Percentiles rank a stretch among this genome's conserved stretches.
These are phyloP conservation scores for Urocynchramus pylzowi DNA, from an alignment of 2,113 vertebrate genomes.

Conservation along the genomic window DNA sequence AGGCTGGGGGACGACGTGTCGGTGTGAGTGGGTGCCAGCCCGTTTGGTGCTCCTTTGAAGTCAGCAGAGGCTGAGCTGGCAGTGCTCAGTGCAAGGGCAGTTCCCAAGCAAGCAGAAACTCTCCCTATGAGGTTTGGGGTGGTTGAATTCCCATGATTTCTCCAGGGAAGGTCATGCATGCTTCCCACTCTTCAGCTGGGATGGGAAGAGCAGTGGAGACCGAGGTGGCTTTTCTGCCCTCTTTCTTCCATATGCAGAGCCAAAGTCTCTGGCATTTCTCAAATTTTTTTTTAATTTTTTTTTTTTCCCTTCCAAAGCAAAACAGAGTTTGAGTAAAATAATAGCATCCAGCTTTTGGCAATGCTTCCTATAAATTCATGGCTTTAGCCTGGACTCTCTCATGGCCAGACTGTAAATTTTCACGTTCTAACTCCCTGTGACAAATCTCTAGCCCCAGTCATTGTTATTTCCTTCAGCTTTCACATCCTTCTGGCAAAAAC, in stretches of 20 bases:
- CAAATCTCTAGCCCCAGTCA: conserved; percentile 47
- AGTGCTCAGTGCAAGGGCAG: neutral
- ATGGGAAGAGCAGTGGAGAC: neutral
- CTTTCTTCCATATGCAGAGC: neutral
- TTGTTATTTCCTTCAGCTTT: conserved; percentile 57
- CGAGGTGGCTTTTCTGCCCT: neutral
- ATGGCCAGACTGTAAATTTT: conserved; percentile 57
- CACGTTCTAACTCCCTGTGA: conserved; percentile 25
- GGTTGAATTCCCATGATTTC: neutral
- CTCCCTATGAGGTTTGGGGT: neutral
- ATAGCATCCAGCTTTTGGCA: conserved; percentile 57
- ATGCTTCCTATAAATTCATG: conserved; percentile 44
- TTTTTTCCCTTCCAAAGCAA: conserved; percentile 7
- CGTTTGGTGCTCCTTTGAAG: neutral
- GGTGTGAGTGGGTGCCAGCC: neutral
- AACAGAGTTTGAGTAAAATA: conserved; percentile 50
- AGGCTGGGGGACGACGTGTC: fast-evolving
- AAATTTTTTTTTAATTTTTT: neutral
- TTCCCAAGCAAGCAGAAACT: neutral
- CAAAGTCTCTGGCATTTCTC: neutral
- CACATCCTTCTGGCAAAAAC: conserved; percentile 51
- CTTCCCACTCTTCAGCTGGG: neutral
- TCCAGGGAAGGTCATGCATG: neutral
- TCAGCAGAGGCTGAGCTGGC: neutral
- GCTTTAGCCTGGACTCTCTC: conserved; percentile 54